Percentiles rank a stretch among this genome's conserved stretches.
Evolutionary conservation across 2,888 invertebrate species (phyloP).

Genomic region (Gari tellinella): DNA sequence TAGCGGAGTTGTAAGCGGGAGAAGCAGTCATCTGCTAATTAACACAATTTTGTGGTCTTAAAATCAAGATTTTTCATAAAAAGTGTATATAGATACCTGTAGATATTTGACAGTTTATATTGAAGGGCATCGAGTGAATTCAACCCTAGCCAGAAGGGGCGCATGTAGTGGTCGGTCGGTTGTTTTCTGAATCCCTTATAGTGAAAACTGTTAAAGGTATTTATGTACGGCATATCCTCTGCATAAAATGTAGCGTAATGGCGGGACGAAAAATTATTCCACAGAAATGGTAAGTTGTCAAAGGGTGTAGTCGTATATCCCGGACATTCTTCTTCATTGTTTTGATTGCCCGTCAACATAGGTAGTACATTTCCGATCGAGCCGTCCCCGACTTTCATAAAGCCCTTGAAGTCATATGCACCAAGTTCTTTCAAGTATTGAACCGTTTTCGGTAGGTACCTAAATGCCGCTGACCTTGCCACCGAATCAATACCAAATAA

Average conservation of each 20-base stretch:
- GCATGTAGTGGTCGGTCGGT: slow-evolving; percentile 45
- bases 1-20: too few species aligned
- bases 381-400: too few species aligned
- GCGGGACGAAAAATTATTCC: slow-evolving; percentile 37
- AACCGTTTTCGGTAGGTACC: too few species aligned
- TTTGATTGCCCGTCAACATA: slow-evolving; percentile 16
- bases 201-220: slow-evolving; percentile 24
- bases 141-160: slow-evolving; percentile 39
- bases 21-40: too few species aligned
- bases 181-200: slow-evolving; percentile 26
- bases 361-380: slow-evolving; percentile 14
- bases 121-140: not conserved
- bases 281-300: slow-evolving; percentile 38
- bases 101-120: too few species aligned
- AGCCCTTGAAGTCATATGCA: too few species aligned
- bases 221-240: slow-evolving; percentile 34
- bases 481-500: too few species aligned
- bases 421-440: too few species aligned
- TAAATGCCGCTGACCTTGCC: too few species aligned
- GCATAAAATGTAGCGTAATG: slow-evolving; percentile 36
- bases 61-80: too few species aligned
- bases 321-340: not conserved
- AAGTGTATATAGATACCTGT: too few species aligned
- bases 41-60: too few species aligned
- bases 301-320: not conserved